Base-by-base conservation (phyloP, 2,888 invertebrate genomes). In the Melieria picta region DNA sequence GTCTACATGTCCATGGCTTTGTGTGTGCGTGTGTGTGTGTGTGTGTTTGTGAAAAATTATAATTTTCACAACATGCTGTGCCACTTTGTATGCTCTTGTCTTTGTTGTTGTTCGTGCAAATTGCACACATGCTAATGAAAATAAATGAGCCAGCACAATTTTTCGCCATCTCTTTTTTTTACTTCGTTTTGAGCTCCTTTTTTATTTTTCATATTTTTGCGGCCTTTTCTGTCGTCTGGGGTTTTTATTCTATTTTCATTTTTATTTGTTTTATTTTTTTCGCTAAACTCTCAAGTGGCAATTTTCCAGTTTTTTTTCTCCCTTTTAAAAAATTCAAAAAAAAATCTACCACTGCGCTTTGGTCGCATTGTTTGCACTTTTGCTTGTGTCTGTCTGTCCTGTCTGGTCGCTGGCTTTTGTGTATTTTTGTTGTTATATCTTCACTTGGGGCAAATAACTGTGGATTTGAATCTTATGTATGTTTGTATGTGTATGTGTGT, bases 81-180 rank as follows among this genome's bases (percentile, higher is more conserved):
- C 11, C n/a, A 5, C 11, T 13, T n/a, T 13, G 13, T 9, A 6
- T 7, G 13, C 52, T n/a, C 52, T n/a, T 13, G 13, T 30, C 7
- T 7, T 13, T n/a, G n/a, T 50, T 50, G 11, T 10, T 11, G 5
- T 9, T 5, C 7, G 11, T 52, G 52, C 52, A 52, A n/a, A 52
- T 13, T 11, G n/a, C 13, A n/a, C 52, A n/a, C 11, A 52, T 13
- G 52, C 52, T 52, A 52, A 52, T 52, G 52, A 7, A 52, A 52
- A 52, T 52, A 52, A 52, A 52, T 52, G 52, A 52, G 11, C 52
- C 52, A 52, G 52, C 52, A 52, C 11, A 52, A n/a, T 52, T 52
- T 52, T 52, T 11, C 11, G 50, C 30, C 30, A 30, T 30, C 30
- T 2, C 30, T 3, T 30, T 30, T 30, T 30, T 30, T 30, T 2